Conservation (phyloP, 2,888 invertebrate genomes). For the Eugnorisma glareosa region DNA sequence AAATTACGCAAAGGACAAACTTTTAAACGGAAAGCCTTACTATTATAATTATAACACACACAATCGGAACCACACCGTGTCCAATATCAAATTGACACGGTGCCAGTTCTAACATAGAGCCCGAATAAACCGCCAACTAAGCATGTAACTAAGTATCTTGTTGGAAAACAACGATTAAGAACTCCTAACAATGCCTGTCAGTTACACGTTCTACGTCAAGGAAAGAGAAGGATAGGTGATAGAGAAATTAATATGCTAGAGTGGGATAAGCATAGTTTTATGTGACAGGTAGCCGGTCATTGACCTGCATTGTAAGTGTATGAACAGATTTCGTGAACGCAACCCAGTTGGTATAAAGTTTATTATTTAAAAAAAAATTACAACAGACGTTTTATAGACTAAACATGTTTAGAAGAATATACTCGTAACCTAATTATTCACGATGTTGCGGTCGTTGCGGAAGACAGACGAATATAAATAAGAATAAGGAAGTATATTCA, state of each 20-base stretch:
- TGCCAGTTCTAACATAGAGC: constrained; percentile 56
- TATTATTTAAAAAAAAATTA: constrained; percentile 64
- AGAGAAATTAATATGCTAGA: constrained; percentile 49
- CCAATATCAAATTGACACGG: constrained; percentile 58
- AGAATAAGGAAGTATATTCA: constrained; percentile 6
- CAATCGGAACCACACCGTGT: constrained; percentile 41
- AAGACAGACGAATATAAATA: constrained; percentile 12
- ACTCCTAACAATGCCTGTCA: constrained; percentile 73
- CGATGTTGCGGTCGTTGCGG: constrained; percentile 6
- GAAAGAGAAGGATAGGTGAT: constrained; percentile 66
- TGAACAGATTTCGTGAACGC: constrained; percentile 62
- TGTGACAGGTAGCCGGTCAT: constrained; percentile 76
- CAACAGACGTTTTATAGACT: constrained; percentile 51
- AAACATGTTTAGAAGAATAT: constrained; percentile 46
- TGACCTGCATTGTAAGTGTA: constrained; percentile 67
- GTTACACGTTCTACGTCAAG: constrained; percentile 64
- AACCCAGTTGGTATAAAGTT: constrained; percentile 54
- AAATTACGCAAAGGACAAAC: constrained; percentile 34
- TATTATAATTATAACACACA: background rate
- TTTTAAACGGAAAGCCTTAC: constrained; percentile 26
- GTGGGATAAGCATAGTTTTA: constrained; percentile 61
- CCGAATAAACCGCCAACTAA: constrained; percentile 62
- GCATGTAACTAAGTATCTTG: constrained; percentile 67
- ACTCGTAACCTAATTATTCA: constrained; percentile 47
- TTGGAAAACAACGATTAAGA: constrained; percentile 73